Evolutionary conservation across 2,113 vertebrate species (phyloP).

Genomic region (Aleadryas rufinucha): DNA sequence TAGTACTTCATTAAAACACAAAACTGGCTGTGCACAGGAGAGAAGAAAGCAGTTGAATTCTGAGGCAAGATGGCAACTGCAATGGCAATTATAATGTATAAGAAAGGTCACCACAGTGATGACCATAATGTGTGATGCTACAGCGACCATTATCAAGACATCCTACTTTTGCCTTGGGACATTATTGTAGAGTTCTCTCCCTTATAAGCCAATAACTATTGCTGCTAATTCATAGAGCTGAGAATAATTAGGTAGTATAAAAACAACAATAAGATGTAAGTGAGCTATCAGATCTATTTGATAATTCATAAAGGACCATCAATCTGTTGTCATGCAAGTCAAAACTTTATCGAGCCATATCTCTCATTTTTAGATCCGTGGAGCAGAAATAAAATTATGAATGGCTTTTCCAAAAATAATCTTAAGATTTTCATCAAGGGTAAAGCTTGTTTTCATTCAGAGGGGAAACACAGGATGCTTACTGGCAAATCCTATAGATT

Average conservation of each 20-base stretch:
- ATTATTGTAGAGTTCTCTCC: background rate
- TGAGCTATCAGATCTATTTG: background rate
- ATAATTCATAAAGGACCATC: background rate
- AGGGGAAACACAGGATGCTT: background rate
- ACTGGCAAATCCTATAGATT: background rate
- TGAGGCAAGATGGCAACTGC: background rate
- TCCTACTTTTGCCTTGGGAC: background rate
- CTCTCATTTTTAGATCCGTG: background rate
- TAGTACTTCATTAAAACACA: background rate
- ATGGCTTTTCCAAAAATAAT: background rate
- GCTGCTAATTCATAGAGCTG: background rate
- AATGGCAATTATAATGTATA: background rate
- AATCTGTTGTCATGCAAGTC: background rate
- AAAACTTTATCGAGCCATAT: background rate
- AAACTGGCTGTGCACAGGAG: background rate
- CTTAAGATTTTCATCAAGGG: background rate
- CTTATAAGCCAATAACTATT: background rate
- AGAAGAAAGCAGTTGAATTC: background rate
- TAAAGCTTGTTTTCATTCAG: background rate
- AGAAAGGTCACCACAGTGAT: background rate
- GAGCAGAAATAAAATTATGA: background rate
- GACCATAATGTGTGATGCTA: background rate
- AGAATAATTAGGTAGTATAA: background rate
- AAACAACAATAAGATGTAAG: background rate
- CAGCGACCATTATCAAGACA: background rate